These are phyloP conservation scores for Pachyrhynchus sulphureomaculatus DNA, from an alignment of 1,140 invertebrate genomes.

Conservation along the genomic window DNA sequence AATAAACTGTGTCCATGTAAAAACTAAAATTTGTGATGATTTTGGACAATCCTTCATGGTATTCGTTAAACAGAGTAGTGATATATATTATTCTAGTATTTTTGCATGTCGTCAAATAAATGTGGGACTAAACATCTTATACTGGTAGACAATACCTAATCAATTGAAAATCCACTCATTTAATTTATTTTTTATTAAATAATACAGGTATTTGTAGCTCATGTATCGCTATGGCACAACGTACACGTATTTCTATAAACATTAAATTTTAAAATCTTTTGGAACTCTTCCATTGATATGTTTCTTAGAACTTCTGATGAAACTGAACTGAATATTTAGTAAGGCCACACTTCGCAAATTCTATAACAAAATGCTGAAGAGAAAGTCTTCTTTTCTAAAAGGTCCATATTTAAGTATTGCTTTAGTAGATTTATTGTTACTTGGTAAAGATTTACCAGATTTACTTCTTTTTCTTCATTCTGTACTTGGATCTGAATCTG, in stretches of 20 bases:
- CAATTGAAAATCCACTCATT: conserved; percentile 54
- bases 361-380: conserved; percentile 3
- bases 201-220: too few relatives aligned
- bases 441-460: too few relatives aligned
- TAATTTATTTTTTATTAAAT: conserved; percentile 52
- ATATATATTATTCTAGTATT: conserved; percentile 42
- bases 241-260: conserved; percentile 43
- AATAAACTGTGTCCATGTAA: too few relatives aligned
- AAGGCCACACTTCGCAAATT: too few relatives aligned
- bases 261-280: conserved; percentile 30
- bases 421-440: background rate
- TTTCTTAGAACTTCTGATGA: background rate
- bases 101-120: conserved; percentile 51
- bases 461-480: background rate
- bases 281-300: conserved; percentile 15
- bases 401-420: background rate
- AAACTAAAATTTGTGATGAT: too few relatives aligned
- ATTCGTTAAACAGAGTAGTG: conserved; percentile 34
- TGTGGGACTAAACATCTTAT: conserved; percentile 52
- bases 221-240: conserved; percentile 53
- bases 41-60: conserved; percentile 36
- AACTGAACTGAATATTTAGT: background rate
- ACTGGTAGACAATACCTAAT: conserved; percentile 52
- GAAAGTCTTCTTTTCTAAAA: conserved; percentile 36
- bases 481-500: too few relatives aligned